These are phyloP conservation scores for Cryptocheilus praepositus DNA, from an alignment of 2,888 invertebrate genomes.

Conservation along the genomic window DNA sequence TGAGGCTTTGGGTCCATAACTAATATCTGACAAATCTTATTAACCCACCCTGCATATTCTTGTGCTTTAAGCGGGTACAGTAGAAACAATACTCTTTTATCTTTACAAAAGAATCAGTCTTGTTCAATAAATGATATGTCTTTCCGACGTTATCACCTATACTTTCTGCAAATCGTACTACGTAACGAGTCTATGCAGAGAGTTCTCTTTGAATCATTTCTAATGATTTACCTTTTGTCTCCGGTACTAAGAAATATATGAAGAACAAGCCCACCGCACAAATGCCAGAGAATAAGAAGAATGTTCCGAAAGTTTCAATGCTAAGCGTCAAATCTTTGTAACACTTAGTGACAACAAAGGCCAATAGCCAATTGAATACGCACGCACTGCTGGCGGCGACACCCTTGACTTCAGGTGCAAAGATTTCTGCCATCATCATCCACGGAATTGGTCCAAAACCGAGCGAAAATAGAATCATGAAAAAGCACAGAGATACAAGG, in stretches of 20 bases:
- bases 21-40: no score
- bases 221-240: conserved; percentile 76
- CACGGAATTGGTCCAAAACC: conserved; percentile 93
- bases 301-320: conserved; percentile 75
- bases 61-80: no score
- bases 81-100: no score
- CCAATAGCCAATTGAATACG: conserved; percentile 88
- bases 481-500: conserved; percentile 83
- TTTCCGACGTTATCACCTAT: background rate
- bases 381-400: conserved; percentile 87
- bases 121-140: conserved; percentile 17
- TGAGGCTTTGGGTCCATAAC: no score
- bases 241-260: conserved; percentile 81
- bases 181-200: conserved; percentile 19
- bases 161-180: background rate
- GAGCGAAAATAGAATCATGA: conserved; percentile 87
- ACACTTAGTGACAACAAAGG: conserved; percentile 87
- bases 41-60: no score
- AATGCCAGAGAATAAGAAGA: conserved; percentile 85
- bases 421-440: conserved; percentile 90
- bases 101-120: conserved; percentile 49
- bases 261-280: conserved; percentile 82
- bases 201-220: conserved; percentile 75
- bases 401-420: conserved; percentile 87
- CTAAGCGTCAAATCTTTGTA: conserved; percentile 77